Conservation (phyloP, 2,113 vertebrate species). For the Puffinus mauretanicus region DNA sequence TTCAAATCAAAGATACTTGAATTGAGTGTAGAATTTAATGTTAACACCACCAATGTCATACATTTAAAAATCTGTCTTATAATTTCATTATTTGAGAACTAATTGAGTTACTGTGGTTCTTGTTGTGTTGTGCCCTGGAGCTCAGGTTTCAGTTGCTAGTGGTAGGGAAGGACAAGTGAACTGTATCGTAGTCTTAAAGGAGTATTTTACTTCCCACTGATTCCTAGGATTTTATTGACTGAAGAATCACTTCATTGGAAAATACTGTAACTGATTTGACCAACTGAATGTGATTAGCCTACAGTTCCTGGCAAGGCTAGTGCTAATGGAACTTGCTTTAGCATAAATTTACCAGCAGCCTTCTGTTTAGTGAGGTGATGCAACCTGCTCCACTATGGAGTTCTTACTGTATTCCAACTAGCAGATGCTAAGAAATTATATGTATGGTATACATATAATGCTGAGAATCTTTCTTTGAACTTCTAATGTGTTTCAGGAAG, state of each 20-base stretch:
- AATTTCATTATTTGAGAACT: background rate
- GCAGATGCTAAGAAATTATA: background rate
- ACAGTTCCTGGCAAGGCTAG: background rate
- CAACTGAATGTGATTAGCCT: background rate
- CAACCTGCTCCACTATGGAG: background rate
- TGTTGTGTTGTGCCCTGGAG: background rate
- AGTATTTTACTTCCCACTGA: background rate
- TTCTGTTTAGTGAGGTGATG: background rate
- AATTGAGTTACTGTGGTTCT: background rate
- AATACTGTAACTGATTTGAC: background rate
- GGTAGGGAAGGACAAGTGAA: background rate
- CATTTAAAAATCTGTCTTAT: background rate
- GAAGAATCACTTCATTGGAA: background rate
- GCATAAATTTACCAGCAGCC: background rate
- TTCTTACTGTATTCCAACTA: background rate
- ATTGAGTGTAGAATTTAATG: background rate
- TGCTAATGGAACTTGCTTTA: background rate
- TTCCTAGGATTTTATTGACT: background rate
- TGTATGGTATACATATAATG: background rate
- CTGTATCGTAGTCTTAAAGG: background rate
- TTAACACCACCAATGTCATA: background rate
- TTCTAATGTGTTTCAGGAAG: constrained; percentile 78
- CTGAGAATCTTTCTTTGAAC: background rate
- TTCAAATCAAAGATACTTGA: background rate
- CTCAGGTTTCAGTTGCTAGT: background rate